A percentile compares a stretch with the other conserved stretches of the same genome.
These are phyloP conservation scores for Triplophysa bombifrons DNA, from an alignment of 2,797 vertebrate species.

Conservation along the genomic window DNA sequence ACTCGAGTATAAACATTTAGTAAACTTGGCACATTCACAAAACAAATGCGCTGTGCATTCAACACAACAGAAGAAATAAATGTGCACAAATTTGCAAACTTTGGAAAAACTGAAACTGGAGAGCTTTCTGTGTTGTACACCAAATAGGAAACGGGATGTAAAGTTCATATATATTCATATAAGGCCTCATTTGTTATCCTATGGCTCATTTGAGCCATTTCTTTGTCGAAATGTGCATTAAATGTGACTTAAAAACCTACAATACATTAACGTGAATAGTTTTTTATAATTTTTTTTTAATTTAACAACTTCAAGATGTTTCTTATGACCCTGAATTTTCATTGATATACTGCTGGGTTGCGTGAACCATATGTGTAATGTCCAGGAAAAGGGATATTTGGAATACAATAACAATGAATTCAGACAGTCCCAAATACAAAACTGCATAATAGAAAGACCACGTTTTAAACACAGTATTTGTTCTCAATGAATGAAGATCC, in stretches of 20 bases:
- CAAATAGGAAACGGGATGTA: neutral
- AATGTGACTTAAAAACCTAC: neutral
- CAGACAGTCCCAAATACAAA: neutral
- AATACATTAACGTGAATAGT: constrained; percentile 20
- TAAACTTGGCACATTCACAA: neutral
- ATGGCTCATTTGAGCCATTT: neutral
- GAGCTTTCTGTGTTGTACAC: neutral
- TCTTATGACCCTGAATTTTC: no score
- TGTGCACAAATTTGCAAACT: no score
- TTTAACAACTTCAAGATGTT: no score
- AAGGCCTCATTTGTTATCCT: neutral
- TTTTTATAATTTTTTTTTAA: no score
- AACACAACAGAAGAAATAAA: neutral
- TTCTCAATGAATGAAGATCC: neutral
- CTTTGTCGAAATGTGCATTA: neutral
- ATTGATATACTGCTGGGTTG: no score
- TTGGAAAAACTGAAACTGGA: no score
- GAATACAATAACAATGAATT: neutral
- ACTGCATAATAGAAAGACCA: neutral
- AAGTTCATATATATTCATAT: neutral
- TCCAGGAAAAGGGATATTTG: neutral
- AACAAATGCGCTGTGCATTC: neutral
- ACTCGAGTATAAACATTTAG: no score
- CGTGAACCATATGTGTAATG: no score
- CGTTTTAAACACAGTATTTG: neutral